Evolutionary conservation across 2,797 vertebrate genomes (phyloP), one percentile per base, ranked within the genome.

Genomic region (Gambelia wislizenii): DNA sequence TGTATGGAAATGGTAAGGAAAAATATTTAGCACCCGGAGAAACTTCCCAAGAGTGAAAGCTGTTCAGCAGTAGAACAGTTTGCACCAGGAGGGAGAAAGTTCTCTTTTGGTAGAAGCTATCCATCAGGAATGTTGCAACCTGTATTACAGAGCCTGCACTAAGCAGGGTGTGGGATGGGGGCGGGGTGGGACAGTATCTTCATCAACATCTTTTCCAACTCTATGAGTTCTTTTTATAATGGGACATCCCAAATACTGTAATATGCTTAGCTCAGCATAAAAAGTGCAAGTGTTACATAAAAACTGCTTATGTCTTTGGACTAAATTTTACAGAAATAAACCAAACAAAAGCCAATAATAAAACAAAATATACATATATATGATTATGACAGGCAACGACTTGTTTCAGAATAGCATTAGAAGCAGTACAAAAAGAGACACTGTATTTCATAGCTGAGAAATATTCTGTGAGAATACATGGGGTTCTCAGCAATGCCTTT

Each of bases 241-340:
- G 52, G 33, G 80, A 54, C 10, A 64, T 77, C 20, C 59, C 18
- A 22, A 20, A 61, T 61, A 22, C 2, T 6, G 59, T 2, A 42
- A 42, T 14, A 10, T 47, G 18, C 27, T 25, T 39, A 74, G 27
- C 12, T 54, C 13, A 42, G 18, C 6, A 70, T 12, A 25, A 52
- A 49, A 49, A 49, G 49, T 49, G 9, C 49, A 7, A 49, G 49
- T 84, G 70, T 1, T 64, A 2, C 30, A 25, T 47, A 49, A 85
- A 44, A 0, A 30, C 86, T 87, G 82, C 74, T 92, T 86, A 94
- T 91, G 90, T 94, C 42, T 81, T 92, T 86, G 88, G 93, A 94
- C 89, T 94, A 93, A 93, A 92, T 90, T 13, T 89, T 77, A 92
- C 89, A 95, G 93, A 92, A 94, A 92, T 94, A 94, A 90, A 78